These are phyloP conservation scores for Xylota segnis DNA, from an alignment of 2,888 invertebrate species.

Conservation along the genomic window DNA sequence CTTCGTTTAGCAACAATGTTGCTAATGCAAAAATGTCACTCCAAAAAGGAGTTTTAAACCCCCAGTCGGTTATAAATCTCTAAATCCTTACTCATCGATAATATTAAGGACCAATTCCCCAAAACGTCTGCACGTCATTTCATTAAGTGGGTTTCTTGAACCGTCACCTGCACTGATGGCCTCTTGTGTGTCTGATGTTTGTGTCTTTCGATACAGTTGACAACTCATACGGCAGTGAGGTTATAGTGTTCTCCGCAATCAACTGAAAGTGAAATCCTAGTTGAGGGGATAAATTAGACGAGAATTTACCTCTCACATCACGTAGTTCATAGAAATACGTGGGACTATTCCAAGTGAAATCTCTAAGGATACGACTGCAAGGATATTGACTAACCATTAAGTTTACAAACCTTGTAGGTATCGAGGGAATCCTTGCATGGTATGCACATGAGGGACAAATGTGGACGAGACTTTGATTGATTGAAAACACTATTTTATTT, in stretches of 20 bases:
- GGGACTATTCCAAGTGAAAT: conserved; percentile 66
- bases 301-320: conserved; percentile 56
- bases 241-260: conserved; percentile 8
- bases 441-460: not conserved
- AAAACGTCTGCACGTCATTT: conserved; percentile 36
- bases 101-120: conserved; percentile 28
- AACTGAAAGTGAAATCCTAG: conserved; percentile 56
- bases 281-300: conserved; percentile 41
- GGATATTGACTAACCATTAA: conserved; percentile 62
- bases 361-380: conserved; percentile 45
- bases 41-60: not conserved
- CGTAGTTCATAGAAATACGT: conserved; percentile 72
- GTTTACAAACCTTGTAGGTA: conserved; percentile 22
- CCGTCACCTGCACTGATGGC: conserved; percentile 35
- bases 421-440: not conserved
- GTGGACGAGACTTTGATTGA: conserved; percentile 43
- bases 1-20: conserved; percentile 3
- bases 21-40: not conserved
- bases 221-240: conserved; percentile 15
- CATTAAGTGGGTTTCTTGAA: conserved; percentile 60
- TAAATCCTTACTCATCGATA: conserved; percentile 19
- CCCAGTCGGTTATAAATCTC: not conserved
- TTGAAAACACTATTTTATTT: conserved; percentile 28
- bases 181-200: conserved; percentile 18
- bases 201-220: conserved; percentile 44